Conservation (phyloP, 2,113 vertebrate species). For the Addax nasomaculatus region DNA sequence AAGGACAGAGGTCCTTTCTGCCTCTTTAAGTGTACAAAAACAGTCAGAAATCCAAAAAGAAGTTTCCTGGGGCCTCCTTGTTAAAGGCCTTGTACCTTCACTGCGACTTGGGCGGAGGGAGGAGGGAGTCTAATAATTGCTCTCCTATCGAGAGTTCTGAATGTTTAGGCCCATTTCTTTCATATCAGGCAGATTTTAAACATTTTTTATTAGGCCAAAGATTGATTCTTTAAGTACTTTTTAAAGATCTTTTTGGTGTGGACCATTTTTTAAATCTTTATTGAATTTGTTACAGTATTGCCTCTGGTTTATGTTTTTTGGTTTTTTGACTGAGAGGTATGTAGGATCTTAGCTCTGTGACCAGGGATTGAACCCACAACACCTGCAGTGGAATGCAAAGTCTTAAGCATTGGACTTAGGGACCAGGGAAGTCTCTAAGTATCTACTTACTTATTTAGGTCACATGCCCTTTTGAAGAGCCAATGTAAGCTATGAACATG, state of each 20-base stretch:
- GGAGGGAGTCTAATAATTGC: not conserved
- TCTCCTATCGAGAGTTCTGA: not conserved
- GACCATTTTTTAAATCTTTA: not conserved
- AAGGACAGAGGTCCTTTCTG: not conserved
- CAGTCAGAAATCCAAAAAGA: not conserved
- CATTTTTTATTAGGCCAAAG: not conserved
- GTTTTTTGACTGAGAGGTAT: not conserved
- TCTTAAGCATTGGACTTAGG: not conserved
- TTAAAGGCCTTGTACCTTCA: not conserved
- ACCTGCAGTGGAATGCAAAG: not conserved
- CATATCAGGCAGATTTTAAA: not conserved
- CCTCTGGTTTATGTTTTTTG: not conserved
- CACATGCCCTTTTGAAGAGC: not conserved
- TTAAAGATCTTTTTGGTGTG: not conserved
- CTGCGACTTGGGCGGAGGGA: not conserved
- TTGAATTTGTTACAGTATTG: not conserved
- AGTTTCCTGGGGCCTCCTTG: not conserved
- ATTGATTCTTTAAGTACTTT: not conserved
- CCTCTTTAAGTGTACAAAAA: not conserved
- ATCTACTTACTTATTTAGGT: not conserved
- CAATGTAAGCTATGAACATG: not conserved
- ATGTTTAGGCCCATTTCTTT: not conserved
- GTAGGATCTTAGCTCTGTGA: not conserved
- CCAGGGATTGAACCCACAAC: not conserved
- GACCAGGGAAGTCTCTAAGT: not conserved